These are phyloP conservation scores for Rhinella marina DNA, from an alignment of 2,797 vertebrate genomes.

Conservation along the genomic window DNA sequence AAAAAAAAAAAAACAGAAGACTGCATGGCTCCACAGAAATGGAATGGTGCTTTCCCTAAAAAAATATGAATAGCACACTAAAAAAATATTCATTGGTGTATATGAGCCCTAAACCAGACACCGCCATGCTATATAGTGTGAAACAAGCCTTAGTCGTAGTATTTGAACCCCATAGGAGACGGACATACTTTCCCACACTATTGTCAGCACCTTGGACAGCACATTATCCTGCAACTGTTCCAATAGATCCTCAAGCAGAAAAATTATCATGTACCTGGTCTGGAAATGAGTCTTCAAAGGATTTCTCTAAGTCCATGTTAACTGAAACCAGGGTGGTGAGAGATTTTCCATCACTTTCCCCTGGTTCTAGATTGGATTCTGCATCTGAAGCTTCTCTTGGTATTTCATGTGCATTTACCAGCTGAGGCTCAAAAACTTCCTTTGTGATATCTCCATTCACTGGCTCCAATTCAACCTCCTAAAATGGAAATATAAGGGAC, in stretches of 20 bases:
- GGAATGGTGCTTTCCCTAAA: too few relatives aligned
- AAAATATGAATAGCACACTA: too few relatives aligned
- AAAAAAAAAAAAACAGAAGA: too few relatives aligned
- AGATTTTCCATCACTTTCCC: slow-evolving; percentile 70
- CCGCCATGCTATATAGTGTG: background rate
- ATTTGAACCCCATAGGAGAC: background rate
- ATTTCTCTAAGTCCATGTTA: slow-evolving; percentile 70
- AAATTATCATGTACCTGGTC: slow-evolving; percentile 71
- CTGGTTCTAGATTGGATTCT: slow-evolving; percentile 69
- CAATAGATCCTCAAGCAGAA: background rate
- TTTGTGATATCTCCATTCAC: slow-evolving; percentile 77
- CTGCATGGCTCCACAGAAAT: too few relatives aligned
- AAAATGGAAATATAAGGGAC: slow-evolving; percentile 2
- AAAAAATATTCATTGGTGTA: too few relatives aligned
- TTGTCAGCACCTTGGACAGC: background rate
- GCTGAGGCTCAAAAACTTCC: slow-evolving; percentile 65
- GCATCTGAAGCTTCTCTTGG: slow-evolving; percentile 68
- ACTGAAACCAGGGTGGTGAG: slow-evolving; percentile 63
- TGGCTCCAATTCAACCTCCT: slow-evolving; percentile 72
- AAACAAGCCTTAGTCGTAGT: background rate
- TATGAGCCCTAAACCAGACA: background rate
- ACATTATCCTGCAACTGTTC: background rate
- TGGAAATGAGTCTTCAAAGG: slow-evolving; percentile 66
- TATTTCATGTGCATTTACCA: slow-evolving; percentile 67
- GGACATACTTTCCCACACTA: background rate